Evolutionary conservation across 2,113 vertebrate genomes (phyloP).

Genomic region (Balaeniceps rex): DNA sequence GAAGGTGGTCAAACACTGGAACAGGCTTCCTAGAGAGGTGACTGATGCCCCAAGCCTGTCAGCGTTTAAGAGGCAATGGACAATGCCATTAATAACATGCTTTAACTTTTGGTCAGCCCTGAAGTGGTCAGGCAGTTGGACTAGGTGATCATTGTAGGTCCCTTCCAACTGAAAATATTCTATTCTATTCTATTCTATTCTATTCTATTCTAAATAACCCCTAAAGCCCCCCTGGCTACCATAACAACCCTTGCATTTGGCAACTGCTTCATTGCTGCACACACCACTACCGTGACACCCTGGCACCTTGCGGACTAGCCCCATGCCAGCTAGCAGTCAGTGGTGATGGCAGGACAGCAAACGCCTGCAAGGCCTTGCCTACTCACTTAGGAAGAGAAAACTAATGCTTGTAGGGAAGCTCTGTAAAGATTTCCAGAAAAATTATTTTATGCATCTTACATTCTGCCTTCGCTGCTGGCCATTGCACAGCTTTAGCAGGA

Average conservation of each 20-base stretch:
- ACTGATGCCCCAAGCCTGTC: neutral
- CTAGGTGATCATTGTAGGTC: neutral
- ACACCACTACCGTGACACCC: accelerated
- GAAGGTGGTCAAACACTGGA: neutral
- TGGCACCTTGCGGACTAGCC: neutral
- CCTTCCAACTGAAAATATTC: neutral
- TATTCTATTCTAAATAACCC: neutral
- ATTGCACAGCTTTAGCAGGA: neutral
- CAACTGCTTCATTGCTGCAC: neutral
- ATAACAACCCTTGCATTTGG: neutral
- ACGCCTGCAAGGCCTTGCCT: neutral
- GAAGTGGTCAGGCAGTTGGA: neutral
- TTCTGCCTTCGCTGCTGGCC: neutral
- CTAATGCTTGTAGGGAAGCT: neutral
- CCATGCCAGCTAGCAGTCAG: too few species aligned
- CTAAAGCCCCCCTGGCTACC: neutral
- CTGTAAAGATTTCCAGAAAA: neutral
- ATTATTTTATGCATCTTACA: neutral
- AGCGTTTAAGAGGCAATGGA: neutral
- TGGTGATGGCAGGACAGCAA: neutral
- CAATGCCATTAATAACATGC: neutral
- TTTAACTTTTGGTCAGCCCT: neutral
- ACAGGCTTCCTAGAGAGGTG: neutral
- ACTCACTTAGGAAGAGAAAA: neutral
- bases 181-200: neutral